phyloP scores from a whole-genome alignment of 2,797 vertebrate species.

The Phyllotis vaccarum region DNA sequence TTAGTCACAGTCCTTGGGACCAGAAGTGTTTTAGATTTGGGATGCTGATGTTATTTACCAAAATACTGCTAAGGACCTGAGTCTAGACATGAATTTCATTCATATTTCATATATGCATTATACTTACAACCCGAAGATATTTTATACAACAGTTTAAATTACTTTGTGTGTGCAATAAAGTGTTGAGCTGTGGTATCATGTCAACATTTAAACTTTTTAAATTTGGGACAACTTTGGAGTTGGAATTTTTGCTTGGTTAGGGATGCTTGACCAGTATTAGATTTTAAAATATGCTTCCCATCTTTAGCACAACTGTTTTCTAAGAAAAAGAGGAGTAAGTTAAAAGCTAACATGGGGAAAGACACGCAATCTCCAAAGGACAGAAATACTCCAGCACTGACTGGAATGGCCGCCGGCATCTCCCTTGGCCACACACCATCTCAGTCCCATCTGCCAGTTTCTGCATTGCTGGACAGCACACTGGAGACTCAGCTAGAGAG shows the following conservation, averaged over 20 bases:
- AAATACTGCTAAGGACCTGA: not conserved
- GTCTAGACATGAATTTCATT: not conserved
- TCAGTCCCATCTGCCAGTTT: not conserved
- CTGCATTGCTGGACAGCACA: not conserved
- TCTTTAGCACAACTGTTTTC: not conserved
- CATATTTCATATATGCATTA: not conserved
- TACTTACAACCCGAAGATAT: not conserved
- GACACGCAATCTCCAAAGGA: not conserved
- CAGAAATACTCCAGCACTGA: not conserved
- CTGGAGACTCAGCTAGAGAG: not conserved
- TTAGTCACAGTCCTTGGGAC: not conserved
- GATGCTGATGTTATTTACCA: not conserved
- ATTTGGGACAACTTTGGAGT: not conserved
- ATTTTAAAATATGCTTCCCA: slow-evolving; percentile 2
- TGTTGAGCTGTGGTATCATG: not conserved
- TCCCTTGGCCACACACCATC: too few relatives aligned
- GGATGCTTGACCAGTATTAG: not conserved
- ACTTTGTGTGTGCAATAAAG: not conserved
- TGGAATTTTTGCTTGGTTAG: not conserved
- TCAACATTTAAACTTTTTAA: not conserved
- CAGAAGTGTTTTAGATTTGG: not conserved
- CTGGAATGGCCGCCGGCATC: fast-evolving
- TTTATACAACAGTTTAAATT: not conserved
- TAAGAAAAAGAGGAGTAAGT: not conserved
- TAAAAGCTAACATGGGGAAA: not conserved